Evolutionary conservation across 1,140 invertebrate genomes (phyloP), one percentile per base, ranked within the genome.

Genomic region (Zelostemma sp.): DNA sequence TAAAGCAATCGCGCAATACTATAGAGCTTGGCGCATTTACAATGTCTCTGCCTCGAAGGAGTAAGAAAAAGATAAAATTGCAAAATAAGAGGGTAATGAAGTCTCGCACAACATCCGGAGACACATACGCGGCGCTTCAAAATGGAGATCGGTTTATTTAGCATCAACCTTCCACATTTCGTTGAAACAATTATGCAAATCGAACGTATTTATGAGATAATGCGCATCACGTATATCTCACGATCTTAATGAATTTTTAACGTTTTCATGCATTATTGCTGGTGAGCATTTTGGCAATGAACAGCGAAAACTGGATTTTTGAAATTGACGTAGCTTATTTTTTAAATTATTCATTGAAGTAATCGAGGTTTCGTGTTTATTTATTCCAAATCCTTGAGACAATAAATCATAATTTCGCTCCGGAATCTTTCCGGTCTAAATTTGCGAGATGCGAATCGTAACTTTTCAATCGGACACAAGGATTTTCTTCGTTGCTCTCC

Each of bases 1-100:
- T 58, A 54, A 64, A 57, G 51, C 57, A 57, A 65, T 70, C 67
- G 55, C 62, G 54, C 48, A 73, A 73, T 60, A 21, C 45, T 57
- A 19, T 25, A 49, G 35, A 35, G 53, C 43, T 61, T 48, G 56
- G 48, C 53, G 35, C 54, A 59, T 56, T 57, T 28, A 46, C 54
- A 45, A 51, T 57, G 38, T 47, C 15, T 58, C 43, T 53, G 28
- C 54, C 18, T 33, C 17, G 31, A 61, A 43, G 6, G 47, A 51
- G 14, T 33, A 67, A 60, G 54, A 55, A 53, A 49, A 45, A 58
- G 50, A 54, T 58, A 47, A 57, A 53, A 48, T 62, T 48, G 38
- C 58, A 40, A 54, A 54, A 31, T 35, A n/a, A 21, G 28, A 6
- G 33, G 28, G 14, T 40, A 53, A 53, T 40, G 46, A 48, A 21